Evolutionary conservation across 2,797 vertebrate genomes (phyloP).

Genomic region (Diceros bicornis): DNA sequence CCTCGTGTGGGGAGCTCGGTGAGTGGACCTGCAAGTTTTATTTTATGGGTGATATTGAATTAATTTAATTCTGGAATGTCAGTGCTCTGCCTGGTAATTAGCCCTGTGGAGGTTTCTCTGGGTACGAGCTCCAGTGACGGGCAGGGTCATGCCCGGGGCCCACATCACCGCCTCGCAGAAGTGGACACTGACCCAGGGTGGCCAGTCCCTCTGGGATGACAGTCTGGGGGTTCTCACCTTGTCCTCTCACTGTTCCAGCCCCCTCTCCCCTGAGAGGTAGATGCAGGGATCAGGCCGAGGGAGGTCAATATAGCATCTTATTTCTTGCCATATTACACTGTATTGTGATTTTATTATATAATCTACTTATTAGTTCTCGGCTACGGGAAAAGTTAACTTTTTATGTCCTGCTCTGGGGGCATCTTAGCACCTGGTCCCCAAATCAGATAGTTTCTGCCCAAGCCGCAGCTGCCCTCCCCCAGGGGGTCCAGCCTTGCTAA

Average conservation of each 20-base stretch:
- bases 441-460: not conserved
- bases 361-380: not conserved
- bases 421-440: not conserved
- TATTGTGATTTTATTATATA: not conserved
- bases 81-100: slow-evolving; percentile 60
- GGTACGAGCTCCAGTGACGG: fast-evolving
- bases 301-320: not conserved
- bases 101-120: not conserved
- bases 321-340: not conserved
- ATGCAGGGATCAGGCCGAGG: not conserved
- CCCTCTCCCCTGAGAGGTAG: not conserved
- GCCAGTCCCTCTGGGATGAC: not conserved
- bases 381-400: not conserved
- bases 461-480: fast-evolving
- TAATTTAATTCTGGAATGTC: slow-evolving; percentile 71
- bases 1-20: not conserved
- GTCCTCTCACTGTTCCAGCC: not conserved
- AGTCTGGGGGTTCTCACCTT: not conserved
- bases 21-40: slow-evolving; percentile 65
- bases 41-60: slow-evolving; percentile 71
- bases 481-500: not conserved
- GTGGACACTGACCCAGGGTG: not conserved
- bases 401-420: not conserved
- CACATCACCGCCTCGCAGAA: not conserved
- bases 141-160: fast-evolving